These are phyloP conservation scores for Hoplias malabaricus DNA, from an alignment of 2,113 vertebrate species.

Conservation along the genomic window DNA sequence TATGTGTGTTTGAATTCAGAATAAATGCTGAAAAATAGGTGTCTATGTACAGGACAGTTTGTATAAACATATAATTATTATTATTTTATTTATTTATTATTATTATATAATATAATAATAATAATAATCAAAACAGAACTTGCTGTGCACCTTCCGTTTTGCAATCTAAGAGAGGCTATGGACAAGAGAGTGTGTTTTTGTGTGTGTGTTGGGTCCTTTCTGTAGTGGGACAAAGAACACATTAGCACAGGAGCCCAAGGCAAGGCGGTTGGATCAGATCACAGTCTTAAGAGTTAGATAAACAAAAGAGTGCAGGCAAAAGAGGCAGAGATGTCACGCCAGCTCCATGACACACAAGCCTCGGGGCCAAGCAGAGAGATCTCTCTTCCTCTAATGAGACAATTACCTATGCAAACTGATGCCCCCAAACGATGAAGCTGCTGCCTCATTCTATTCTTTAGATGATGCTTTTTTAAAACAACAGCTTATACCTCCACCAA, in stretches of 20 bases:
- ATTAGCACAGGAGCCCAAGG: constrained; percentile 17
- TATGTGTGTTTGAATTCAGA: no score
- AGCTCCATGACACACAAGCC: constrained; percentile 36
- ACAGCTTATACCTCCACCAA: not conserved
- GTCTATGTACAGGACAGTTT: no score
- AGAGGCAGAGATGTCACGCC: constrained; percentile 50
- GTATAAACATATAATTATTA: no score
- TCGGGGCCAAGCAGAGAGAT: constrained; percentile 45
- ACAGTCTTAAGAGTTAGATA: constrained; percentile 40
- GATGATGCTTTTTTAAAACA: not conserved
- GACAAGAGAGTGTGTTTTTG: not conserved
- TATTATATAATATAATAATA: no score
- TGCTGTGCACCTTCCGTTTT: no score
- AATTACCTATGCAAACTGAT: constrained; percentile 58
- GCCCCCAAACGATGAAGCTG: constrained; percentile 37
- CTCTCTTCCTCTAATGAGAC: constrained; percentile 44
- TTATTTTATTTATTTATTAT: no score
- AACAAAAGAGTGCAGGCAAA: constrained; percentile 37
- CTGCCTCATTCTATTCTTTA: constrained; percentile 10
- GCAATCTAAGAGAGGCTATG: no score
- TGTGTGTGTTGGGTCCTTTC: not conserved
- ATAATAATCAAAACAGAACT: no score
- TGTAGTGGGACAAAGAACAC: not conserved
- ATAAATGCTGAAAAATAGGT: no score
- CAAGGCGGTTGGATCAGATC: constrained; percentile 43